Evolutionary conservation across 2,888 invertebrate genomes (phyloP).

Genomic region (Polyploca ridens): DNA sequence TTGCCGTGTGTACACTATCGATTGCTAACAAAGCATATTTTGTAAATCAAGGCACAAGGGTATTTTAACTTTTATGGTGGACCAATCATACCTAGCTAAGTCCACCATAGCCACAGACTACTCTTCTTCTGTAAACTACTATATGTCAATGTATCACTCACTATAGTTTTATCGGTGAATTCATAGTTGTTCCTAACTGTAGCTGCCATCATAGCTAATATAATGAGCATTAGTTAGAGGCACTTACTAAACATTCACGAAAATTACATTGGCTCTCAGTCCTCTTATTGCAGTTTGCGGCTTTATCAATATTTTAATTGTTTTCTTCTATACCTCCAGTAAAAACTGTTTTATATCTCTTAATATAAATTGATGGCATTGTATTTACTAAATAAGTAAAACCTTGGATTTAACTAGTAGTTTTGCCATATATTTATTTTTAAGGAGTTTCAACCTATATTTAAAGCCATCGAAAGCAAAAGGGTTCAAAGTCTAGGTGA

Average conservation of each 20-base stretch:
- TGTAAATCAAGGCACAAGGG: slow-evolving; percentile 7
- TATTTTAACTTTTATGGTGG: neutral
- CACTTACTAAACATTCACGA: slow-evolving; percentile 3
- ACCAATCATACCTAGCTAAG: neutral
- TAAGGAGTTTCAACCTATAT: neutral
- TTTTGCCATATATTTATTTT: no score
- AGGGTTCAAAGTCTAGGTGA: neutral
- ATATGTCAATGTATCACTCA: neutral
- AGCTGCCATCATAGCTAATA: neutral
- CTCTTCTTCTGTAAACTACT: neutral
- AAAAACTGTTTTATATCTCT: neutral
- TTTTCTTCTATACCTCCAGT: neutral
- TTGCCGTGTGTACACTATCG: no score
- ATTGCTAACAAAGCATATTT: slow-evolving; percentile 2
- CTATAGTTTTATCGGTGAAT: neutral
- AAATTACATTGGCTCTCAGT: neutral
- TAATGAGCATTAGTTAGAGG: neutral
- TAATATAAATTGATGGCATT: neutral
- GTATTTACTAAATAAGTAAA: neutral
- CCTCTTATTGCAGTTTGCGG: neutral
- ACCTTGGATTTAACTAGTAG: neutral
- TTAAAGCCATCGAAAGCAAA: neutral
- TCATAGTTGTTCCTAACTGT: neutral
- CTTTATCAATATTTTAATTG: neutral
- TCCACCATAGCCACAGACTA: neutral